A percentile compares a stretch with the other conserved stretches of the same genome.
Evolutionary conservation across 2,797 vertebrate species (phyloP).

Genomic region (Bradypodion ventrale): DNA sequence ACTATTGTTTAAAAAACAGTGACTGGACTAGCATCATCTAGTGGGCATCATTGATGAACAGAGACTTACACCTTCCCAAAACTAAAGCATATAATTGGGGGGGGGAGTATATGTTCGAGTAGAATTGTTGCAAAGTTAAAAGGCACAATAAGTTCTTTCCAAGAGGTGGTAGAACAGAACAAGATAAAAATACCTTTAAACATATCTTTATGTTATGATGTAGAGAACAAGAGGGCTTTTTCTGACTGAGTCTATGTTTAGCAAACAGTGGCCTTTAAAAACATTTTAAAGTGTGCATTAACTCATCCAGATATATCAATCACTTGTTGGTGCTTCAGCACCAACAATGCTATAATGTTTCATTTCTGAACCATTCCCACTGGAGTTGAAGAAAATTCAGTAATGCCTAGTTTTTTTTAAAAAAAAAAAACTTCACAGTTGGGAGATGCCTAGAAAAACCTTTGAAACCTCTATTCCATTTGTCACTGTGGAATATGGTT

Average conservation of each 20-base stretch:
- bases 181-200: no score
- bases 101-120: neutral
- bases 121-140: neutral
- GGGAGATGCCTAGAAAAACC: neutral
- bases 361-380: neutral
- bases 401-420: neutral
- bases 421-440: no score
- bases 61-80: neutral
- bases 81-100: neutral
- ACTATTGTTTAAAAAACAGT: no score
- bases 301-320: neutral
- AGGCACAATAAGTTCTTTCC: neutral
- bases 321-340: neutral
- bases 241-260: no score
- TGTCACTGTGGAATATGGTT: neutral
- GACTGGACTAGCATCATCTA: neutral
- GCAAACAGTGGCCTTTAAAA: no score
- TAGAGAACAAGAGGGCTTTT: no score
- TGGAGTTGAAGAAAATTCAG: neutral
- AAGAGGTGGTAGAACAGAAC: neutral
- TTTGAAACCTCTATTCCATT: neutral
- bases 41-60: neutral
- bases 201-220: no score
- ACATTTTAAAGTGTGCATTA: neutral
- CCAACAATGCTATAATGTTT: neutral